phyloP scores from a whole-genome alignment of 1,140 invertebrate species.

The Atta texana region DNA sequence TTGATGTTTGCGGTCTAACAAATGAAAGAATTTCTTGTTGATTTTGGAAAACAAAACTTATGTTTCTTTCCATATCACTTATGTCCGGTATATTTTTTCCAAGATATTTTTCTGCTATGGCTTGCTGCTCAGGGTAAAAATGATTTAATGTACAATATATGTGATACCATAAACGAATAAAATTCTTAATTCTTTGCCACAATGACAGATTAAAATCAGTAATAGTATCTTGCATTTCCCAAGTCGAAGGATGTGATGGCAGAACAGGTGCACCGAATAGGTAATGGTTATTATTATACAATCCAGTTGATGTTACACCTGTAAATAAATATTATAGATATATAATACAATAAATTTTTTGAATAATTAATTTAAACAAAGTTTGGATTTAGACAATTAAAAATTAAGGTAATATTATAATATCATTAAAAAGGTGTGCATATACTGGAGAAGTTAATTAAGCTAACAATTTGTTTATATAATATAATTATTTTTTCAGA shows the following conservation, averaged over 20 bases:
- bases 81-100: slow-evolving; percentile 70
- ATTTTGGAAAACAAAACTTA: slow-evolving; percentile 86
- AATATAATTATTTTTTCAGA: not conserved
- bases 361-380: not conserved
- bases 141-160: not conserved
- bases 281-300: not conserved
- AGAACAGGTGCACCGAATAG: slow-evolving; percentile 60
- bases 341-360: not conserved
- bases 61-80: slow-evolving; percentile 77
- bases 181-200: slow-evolving; percentile 63
- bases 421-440: too few relatives aligned
- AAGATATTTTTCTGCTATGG: slow-evolving; percentile 82
- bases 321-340: slow-evolving; percentile 29
- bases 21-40: slow-evolving; percentile 87
- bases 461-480: too few relatives aligned
- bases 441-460: too few relatives aligned
- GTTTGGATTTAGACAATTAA: not conserved
- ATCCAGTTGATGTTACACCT: slow-evolving; percentile 63
- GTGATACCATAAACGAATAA: slow-evolving; percentile 31
- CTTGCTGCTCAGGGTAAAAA: slow-evolving; percentile 78
- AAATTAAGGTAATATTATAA: too few relatives aligned
- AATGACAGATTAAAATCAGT: slow-evolving; percentile 58
- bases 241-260: slow-evolving; percentile 73
- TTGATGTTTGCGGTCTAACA: slow-evolving; percentile 86
- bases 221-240: slow-evolving; percentile 55